phyloP scores from a whole-genome alignment of 2,113 vertebrate species.

The Eulemur rufifrons region DNA sequence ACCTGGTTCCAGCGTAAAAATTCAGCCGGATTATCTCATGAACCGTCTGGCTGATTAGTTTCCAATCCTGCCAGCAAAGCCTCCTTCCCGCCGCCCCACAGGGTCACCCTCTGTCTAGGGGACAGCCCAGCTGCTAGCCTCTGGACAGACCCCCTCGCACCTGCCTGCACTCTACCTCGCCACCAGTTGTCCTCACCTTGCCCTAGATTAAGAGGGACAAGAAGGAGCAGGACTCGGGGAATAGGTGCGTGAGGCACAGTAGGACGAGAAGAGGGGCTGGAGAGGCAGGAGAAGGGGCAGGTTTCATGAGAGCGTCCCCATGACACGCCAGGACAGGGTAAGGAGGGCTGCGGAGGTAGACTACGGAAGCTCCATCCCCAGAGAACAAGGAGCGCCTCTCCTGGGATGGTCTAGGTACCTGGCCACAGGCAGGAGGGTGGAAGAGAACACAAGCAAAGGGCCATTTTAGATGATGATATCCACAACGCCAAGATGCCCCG shows the following conservation, averaged over 20 bases:
- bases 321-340: neutral
- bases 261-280: neutral
- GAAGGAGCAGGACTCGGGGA: neutral
- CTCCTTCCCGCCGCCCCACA: neutral
- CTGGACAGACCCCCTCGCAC: neutral
- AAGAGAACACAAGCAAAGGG: neutral
- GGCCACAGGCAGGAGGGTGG: neutral
- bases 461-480: neutral
- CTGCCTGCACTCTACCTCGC: neutral
- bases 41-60: conserved; percentile 38
- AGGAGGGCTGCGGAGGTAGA: neutral
- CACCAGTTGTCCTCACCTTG: neutral
- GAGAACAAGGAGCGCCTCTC: neutral
- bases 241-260: no score
- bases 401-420: neutral
- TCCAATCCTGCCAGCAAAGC: conserved; percentile 26
- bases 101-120: neutral
- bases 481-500: neutral
- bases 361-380: neutral
- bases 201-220: neutral
- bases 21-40: conserved; percentile 49
- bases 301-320: neutral
- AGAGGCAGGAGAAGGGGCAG: neutral
- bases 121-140: neutral
- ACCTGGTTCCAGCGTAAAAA: neutral